Percentiles rank a stretch among this genome's conserved stretches.
phyloP scores from a whole-genome alignment of 2,113 vertebrate species.

The Cebus imitator region DNA sequence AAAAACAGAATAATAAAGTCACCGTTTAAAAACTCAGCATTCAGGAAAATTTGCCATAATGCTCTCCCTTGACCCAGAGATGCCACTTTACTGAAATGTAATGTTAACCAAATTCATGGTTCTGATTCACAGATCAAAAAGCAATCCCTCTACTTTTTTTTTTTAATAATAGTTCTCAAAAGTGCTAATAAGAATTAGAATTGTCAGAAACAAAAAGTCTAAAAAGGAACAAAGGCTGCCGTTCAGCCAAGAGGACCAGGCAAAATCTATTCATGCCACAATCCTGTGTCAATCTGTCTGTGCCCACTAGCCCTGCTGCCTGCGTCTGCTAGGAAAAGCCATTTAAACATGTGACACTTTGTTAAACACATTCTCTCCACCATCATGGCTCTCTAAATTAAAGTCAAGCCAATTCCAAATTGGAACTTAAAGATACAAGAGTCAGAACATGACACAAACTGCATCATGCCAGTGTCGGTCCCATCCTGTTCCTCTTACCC shows the following conservation, averaged over 20 bases:
- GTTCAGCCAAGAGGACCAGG: neutral
- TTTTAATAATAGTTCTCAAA: neutral
- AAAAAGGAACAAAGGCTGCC: neutral
- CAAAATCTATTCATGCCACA: neutral
- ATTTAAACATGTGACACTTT: neutral
- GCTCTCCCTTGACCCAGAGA: neutral
- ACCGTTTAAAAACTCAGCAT: neutral
- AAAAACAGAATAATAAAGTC: neutral
- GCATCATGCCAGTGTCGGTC: too few species aligned
- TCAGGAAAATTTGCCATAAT: neutral
- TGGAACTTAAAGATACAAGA: neutral
- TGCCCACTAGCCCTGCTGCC: neutral
- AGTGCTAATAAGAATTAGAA: neutral
- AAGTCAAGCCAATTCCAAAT: slow-evolving; percentile 47
- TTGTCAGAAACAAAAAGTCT: neutral
- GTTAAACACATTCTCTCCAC: neutral
- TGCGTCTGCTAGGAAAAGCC: neutral
- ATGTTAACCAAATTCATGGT: neutral
- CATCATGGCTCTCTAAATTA: neutral
- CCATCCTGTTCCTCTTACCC: neutral
- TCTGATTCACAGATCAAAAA: neutral
- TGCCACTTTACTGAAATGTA: neutral
- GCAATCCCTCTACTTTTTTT: neutral
- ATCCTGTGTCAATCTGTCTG: neutral
- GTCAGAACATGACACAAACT: neutral